Percentiles rank a stretch among this genome's conserved stretches.
Evolutionary conservation across 1,140 invertebrate genomes (phyloP).

Genomic region (Drosophila mayri): DNA sequence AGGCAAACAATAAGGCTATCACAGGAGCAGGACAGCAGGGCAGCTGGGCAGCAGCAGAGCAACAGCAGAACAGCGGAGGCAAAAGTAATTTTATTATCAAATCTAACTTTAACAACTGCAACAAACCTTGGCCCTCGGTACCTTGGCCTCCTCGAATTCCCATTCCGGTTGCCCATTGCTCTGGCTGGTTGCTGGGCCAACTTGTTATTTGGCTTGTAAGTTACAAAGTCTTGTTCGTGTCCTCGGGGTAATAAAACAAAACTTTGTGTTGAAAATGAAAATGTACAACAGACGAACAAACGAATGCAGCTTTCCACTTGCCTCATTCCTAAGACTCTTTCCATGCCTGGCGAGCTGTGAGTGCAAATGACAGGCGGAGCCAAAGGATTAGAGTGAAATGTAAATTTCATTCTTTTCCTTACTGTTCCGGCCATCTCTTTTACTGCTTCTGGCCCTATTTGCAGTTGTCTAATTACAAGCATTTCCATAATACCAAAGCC

Average conservation of each 20-base stretch:
- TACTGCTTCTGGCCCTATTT: slow-evolving; percentile 19
- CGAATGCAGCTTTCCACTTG: slow-evolving; percentile 14
- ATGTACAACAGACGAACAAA: slow-evolving; percentile 64
- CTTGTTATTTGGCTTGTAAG: slow-evolving; percentile 83
- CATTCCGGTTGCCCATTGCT: background rate
- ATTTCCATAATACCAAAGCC: slow-evolving; percentile 32
- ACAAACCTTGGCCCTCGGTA: slow-evolving; percentile 40
- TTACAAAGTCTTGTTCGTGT: slow-evolving; percentile 83
- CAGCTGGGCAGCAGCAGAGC: slow-evolving; percentile 5
- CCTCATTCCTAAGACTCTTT: background rate
- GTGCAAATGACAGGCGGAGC: slow-evolving; percentile 71
- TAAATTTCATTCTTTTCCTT: slow-evolving; percentile 67
- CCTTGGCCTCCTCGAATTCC: slow-evolving; percentile 2
- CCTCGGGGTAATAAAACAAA: slow-evolving; percentile 82
- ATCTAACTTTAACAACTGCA: slow-evolving; percentile 82
- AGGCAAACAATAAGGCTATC: slow-evolving; percentile 18
- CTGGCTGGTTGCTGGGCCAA: slow-evolving; percentile 44
- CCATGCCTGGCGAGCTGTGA: slow-evolving; percentile 23
- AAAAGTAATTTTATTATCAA: slow-evolving; percentile 84
- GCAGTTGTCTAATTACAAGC: slow-evolving; percentile 63
- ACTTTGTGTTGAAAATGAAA: slow-evolving; percentile 84
- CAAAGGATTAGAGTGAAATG: slow-evolving; percentile 76
- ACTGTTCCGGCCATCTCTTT: background rate
- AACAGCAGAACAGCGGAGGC: slow-evolving; percentile 61
- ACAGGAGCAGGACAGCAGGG: background rate